Percentiles rank a stretch among this genome's conserved stretches.
Conservation (phyloP, 1,140 invertebrate genomes). For the Nylanderia fulva region DNA sequence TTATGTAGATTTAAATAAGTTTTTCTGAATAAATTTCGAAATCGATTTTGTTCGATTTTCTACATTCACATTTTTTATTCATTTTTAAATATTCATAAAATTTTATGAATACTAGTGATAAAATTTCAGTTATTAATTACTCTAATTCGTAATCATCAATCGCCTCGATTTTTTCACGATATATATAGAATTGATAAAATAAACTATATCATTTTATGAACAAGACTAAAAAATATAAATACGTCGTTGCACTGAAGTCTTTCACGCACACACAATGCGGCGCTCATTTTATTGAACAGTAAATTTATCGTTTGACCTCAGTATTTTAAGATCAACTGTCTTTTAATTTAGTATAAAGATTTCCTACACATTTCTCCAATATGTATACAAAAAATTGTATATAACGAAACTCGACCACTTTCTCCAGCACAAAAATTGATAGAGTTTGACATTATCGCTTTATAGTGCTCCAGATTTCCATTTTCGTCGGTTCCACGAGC, state of each 20-base stretch:
- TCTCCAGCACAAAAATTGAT: conserved; percentile 26
- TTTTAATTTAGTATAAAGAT: conserved; percentile 29
- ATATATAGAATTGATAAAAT: neutral
- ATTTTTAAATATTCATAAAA: conserved; percentile 6
- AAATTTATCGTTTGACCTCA: neutral
- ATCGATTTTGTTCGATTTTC: neutral
- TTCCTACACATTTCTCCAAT: neutral
- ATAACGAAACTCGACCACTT: conserved; percentile 13
- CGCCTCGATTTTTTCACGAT: neutral
- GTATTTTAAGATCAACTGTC: conserved; percentile 4
- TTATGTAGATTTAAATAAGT: neutral
- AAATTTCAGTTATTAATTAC: neutral
- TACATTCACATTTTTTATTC: neutral
- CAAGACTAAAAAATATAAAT: neutral
- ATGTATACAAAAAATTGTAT: neutral
- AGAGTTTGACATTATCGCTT: conserved; percentile 59
- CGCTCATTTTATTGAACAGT: neutral
- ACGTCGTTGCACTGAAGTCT: neutral
- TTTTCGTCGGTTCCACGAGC: conserved; percentile 42
- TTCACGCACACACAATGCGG: neutral
- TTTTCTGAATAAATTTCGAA: neutral
- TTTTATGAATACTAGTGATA: neutral
- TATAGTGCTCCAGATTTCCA: conserved; percentile 38
- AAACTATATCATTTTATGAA: neutral
- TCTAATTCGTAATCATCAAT: neutral